A percentile compares a stretch with the other conserved stretches of the same genome.
These are phyloP conservation scores for Eledona agricola DNA, from an alignment of 2,888 invertebrate species.

Conservation along the genomic window DNA sequence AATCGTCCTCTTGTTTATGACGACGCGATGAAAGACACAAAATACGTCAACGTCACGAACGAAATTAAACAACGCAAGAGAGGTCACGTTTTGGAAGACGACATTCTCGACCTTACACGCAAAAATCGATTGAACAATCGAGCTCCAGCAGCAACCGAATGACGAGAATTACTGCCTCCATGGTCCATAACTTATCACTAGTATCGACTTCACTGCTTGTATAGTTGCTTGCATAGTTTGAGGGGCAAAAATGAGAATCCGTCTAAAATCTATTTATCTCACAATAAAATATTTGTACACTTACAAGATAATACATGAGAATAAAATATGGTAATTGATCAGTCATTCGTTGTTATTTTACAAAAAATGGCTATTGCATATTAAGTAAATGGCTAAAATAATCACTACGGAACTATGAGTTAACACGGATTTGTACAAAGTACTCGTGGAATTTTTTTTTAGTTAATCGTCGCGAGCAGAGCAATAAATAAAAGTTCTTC, in stretches of 20 bases:
- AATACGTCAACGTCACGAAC: constrained; percentile 27
- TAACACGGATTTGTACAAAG: constrained; percentile 31
- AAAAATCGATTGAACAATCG: constrained; percentile 15
- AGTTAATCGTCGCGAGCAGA: constrained; percentile 10
- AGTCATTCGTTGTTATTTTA: constrained; percentile 40
- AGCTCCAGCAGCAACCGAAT: constrained; percentile 12
- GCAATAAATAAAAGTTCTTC: constrained; percentile 52
- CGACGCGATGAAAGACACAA: constrained; percentile 29
- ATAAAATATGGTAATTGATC: constrained; percentile 35
- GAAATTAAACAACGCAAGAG: constrained; percentile 28
- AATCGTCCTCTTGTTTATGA: constrained; percentile 29
- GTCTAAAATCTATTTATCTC: constrained; percentile 24
- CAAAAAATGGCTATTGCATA: constrained; percentile 37
- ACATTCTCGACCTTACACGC: constrained; percentile 22
- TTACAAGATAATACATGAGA: constrained; percentile 26
- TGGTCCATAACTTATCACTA: too few species aligned
- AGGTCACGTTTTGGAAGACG: constrained; percentile 27
- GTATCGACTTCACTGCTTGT: too few species aligned
- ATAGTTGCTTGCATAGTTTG: too few species aligned
- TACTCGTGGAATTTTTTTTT: too few species aligned
- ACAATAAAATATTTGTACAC: constrained; percentile 36
- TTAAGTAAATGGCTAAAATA: constrained; percentile 24
- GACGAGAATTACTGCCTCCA: constrained; percentile 4
- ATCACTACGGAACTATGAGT: constrained; percentile 20
- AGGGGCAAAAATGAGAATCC: too few species aligned